Evolutionary conservation across 2,113 vertebrate species (phyloP), one percentile per base, ranked within the genome.

Genomic region (Menura novaehollandiae): DNA sequence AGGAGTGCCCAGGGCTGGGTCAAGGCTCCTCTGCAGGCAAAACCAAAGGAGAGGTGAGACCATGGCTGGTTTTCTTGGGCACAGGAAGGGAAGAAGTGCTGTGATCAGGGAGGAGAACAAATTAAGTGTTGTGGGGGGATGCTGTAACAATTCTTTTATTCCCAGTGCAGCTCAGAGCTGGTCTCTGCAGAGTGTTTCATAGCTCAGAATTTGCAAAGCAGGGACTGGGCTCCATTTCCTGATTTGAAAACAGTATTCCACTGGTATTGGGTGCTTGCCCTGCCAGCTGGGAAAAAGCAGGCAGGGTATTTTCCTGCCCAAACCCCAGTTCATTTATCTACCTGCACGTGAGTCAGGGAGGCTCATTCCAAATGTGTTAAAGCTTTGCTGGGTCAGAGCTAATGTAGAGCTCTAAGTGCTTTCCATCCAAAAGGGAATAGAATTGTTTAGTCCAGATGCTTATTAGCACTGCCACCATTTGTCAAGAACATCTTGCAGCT

Each of bases 81-180:
- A 13, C 47, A n/a, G 59, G n/a, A 67, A 56, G 58, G 76, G 63
- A 33, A 51, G 46, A 83, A 74, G 30, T 17, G 41, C 80, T 58
- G 63, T 26, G n/a, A 41, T 37, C 63, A 49, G 53, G 41, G 33
- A 85, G 68, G 6, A 91, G 64, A 66, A 23, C 43, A 16, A 28
- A 30, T 1, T 2, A 6, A 15, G 10, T 39, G 14, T 11, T 44
- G 7, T 0, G 5, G 6, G 8, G 15, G 2, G 5, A 10, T 74
- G 56, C 39, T 56, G 1, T 32, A 49, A 10, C 27, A 43, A 23
- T 44, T 43, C 4, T 20, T 43, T 39, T 58, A 13, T 41, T 62
- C 32, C 28, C 8, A 7, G 8, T 2, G 51, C 51, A 74, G 43
- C 60, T 89, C 84, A 51, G 39, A 67, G 14, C 30, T 47, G 32